Evolutionary conservation across 2,797 vertebrate genomes (phyloP).

Genomic region (Alauda arvensis): DNA sequence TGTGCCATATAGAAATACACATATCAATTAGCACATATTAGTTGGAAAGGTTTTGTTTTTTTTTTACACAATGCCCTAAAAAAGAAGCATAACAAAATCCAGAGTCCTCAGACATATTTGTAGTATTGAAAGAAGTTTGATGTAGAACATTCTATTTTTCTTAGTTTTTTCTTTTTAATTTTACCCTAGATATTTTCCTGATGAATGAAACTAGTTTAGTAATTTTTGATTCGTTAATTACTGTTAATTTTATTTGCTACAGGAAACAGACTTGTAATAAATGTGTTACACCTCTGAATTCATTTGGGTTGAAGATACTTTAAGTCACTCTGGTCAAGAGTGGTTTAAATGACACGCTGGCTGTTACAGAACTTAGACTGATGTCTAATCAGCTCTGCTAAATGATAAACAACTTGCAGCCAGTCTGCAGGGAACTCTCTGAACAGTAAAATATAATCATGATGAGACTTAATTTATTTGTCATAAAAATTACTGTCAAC

Average conservation of each 20-base stretch:
- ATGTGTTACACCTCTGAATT: neutral
- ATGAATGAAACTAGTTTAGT: neutral
- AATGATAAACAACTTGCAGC: neutral
- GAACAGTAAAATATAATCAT: neutral
- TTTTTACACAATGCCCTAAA: neutral
- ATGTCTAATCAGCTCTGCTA: neutral
- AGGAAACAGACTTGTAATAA: neutral
- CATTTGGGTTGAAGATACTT: neutral
- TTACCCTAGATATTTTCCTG: neutral
- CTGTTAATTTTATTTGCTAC: neutral
- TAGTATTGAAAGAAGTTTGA: neutral
- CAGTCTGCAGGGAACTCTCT: neutral
- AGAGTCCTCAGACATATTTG: neutral
- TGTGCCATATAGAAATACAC: neutral
- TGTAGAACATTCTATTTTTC: neutral
- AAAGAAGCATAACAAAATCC: neutral
- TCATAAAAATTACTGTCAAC: conserved; percentile 3
- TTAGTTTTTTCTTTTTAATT: neutral
- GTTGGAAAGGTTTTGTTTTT: neutral
- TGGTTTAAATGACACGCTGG: neutral
- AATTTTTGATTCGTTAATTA: neutral
- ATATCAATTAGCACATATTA: neutral
- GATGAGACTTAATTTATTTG: conserved; percentile 24
- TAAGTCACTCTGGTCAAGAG: neutral
- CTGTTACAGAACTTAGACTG: neutral